Conservation (phyloP, 2,113 vertebrate species). For the Lepus europaeus region DNA sequence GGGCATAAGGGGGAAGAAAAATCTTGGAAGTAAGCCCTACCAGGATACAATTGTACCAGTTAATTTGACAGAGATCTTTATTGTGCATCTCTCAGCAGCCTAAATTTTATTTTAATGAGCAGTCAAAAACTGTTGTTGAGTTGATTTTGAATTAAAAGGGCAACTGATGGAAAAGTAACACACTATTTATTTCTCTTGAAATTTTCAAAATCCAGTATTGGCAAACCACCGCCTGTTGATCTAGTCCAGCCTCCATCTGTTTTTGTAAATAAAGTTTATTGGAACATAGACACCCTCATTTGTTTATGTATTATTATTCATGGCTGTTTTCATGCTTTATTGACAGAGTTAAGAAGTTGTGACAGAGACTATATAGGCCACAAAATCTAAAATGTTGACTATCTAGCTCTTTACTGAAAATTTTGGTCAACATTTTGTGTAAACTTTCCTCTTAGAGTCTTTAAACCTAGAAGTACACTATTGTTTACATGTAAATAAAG, state of each 20-base stretch:
- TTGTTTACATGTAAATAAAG: neutral
- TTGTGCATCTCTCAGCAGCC: neutral
- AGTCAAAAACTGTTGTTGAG: slow-evolving; percentile 26
- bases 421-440: neutral
- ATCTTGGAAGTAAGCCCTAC: neutral
- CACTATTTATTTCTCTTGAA: neutral
- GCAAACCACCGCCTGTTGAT: neutral
- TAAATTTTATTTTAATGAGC: slow-evolving; percentile 6
- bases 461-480: neutral
- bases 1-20: neutral
- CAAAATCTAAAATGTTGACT: neutral
- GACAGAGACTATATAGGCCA: neutral
- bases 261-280: slow-evolving; percentile 42
- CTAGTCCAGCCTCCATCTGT: neutral
- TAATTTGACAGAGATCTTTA: neutral
- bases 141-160: neutral
- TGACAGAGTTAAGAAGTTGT: neutral
- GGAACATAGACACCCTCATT: neutral
- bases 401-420: slow-evolving; percentile 43
- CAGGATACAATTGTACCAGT: neutral
- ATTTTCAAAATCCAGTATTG: neutral
- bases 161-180: neutral
- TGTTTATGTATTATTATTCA: neutral
- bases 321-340: neutral
- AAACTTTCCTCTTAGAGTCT: neutral